Evolutionary conservation across 1,140 invertebrate species (phyloP), one percentile per base, ranked within the genome.

Genomic region (Ridgeia piscesae): DNA sequence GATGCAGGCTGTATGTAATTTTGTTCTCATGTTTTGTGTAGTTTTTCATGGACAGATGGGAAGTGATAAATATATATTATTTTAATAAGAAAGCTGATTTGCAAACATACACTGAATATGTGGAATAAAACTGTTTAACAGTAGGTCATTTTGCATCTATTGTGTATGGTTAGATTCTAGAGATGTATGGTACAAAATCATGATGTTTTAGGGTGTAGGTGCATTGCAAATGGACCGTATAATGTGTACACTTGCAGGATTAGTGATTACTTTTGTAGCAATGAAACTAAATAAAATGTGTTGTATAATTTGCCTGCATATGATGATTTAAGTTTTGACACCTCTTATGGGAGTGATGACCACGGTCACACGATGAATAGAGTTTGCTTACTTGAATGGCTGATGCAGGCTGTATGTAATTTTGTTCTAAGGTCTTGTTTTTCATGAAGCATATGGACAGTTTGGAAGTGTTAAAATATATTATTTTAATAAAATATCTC

Each of bases 311-410:
- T 33, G 33, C 34, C 89, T n/a, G 89, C n/a, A 33, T 90, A 34
- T 34, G 89, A 34, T 90, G 89, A 90, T 35, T 35, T 90, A 90
- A 90, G 89, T 35, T 90, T 90, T 90, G 35, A 90, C 33, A 35
- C 35, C 89, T 90, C 58, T 77, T 77, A 77, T 77, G 58, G 17
- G 58, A 77, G 58, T 77, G 58, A 27, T 77, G 58, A 77, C 58
- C 27, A 77, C 6, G 58, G 58, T 77, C 58, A 31, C 58, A 77
- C 58, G 58, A 17, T 77, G 58, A 77, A 77, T 77, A 77, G 58
- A 77, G 58, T 21, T 77, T 77, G 58, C 58, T 77, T 77, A 77
- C 58, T 77, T 77, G 58, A 77, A 77, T 77, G 58, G 58, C 58
- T 77, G 58, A 77, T 77, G 58, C 58, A 14, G 58, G 58, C 27